phyloP scores from a whole-genome alignment of 2,888 invertebrate genomes.

The Apocheima hispidaria region DNA sequence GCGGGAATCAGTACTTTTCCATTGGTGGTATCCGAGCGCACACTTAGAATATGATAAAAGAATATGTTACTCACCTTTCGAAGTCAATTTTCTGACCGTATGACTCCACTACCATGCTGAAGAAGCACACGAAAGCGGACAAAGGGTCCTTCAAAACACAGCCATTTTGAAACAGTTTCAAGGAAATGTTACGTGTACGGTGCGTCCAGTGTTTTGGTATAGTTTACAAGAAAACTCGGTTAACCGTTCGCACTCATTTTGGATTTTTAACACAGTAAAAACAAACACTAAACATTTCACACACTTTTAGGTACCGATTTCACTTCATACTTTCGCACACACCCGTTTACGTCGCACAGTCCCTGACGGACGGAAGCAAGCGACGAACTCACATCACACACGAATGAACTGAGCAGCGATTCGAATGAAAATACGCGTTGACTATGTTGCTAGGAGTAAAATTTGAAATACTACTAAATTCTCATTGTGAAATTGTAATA shows the following conservation, averaged over 20 bases:
- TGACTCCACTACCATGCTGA: slow-evolving; percentile 90
- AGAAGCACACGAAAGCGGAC: slow-evolving; percentile 87
- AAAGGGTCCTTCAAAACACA: slow-evolving; percentile 90
- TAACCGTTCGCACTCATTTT: slow-evolving; percentile 85
- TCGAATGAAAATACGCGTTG: slow-evolving; percentile 44
- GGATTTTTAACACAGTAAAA: slow-evolving; percentile 77
- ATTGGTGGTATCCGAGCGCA: slow-evolving; percentile 59
- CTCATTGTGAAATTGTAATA: neutral
- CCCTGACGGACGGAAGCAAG: slow-evolving; percentile 71
- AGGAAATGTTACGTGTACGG: slow-evolving; percentile 82
- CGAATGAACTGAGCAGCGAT: slow-evolving; percentile 63
- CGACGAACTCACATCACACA: slow-evolving; percentile 73
- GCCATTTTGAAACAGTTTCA: slow-evolving; percentile 89
- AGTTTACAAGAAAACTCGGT: slow-evolving; percentile 60
- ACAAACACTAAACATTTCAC: slow-evolving; percentile 85
- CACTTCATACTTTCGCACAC: slow-evolving; percentile 86
- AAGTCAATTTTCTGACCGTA: slow-evolving; percentile 87
- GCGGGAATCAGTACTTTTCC: slow-evolving; percentile 81
- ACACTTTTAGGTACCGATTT: slow-evolving; percentile 83
- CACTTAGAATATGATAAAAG: slow-evolving; percentile 56
- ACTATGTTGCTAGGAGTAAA: slow-evolving; percentile 56
- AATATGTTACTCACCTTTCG: slow-evolving; percentile 86
- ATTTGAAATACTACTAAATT: slow-evolving; percentile 42
- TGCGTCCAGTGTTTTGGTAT: slow-evolving; percentile 66
- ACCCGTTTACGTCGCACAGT: slow-evolving; percentile 82